Conservation (phyloP, 2,113 vertebrate genomes). For the Ciconia boyciana region DNA sequence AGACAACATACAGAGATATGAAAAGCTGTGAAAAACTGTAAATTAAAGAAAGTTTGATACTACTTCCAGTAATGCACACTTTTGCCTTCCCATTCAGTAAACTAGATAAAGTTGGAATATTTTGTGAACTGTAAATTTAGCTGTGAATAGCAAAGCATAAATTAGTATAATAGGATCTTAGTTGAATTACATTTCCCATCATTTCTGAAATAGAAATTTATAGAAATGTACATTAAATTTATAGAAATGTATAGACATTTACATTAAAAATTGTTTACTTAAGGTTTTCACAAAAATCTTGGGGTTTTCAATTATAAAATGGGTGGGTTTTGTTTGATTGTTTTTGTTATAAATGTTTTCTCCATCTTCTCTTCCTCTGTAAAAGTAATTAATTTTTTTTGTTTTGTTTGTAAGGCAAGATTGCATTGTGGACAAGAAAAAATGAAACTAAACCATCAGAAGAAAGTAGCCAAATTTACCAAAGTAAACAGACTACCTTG, state of each 20-base stretch:
- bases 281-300: background rate
- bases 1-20: background rate
- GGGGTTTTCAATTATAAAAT: background rate
- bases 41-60: background rate
- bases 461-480: background rate
- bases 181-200: background rate
- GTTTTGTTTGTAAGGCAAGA: background rate
- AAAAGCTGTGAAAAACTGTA: background rate
- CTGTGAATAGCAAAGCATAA: background rate
- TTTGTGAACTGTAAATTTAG: background rate
- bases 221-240: background rate
- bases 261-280: background rate
- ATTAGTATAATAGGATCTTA: background rate
- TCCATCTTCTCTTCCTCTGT: background rate
- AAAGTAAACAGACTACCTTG: background rate
- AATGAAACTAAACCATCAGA: background rate
- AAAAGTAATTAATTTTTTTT: background rate
- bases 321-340: fast-evolving
- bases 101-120: background rate
- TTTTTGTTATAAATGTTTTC: background rate
- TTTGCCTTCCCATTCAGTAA: background rate
- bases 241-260: too few relatives aligned
- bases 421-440: background rate
- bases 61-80: background rate
- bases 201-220: background rate